Percentiles rank a stretch among this genome's conserved stretches.
Evolutionary conservation across 2,797 vertebrate species (phyloP).

Genomic region (Neostethus bicornis): DNA sequence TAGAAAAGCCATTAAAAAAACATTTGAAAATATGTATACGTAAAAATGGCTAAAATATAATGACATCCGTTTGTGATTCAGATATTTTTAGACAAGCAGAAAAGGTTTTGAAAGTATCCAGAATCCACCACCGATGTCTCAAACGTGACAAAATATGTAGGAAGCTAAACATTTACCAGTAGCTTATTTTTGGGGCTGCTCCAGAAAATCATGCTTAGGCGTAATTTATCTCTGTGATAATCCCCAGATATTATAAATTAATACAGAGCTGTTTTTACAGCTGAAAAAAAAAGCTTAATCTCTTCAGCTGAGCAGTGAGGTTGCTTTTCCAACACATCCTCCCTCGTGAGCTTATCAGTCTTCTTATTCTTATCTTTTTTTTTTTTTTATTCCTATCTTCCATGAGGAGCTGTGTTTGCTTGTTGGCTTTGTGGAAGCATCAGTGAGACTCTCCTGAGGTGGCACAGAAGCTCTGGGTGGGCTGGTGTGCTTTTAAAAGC

Average conservation of each 20-base stretch:
- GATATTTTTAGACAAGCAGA: too few relatives aligned
- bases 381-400: constrained; percentile 23
- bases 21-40: too few relatives aligned
- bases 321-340: constrained; percentile 2
- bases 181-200: too few relatives aligned
- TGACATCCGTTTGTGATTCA: too few relatives aligned
- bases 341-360: background rate
- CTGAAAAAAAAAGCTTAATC: constrained; percentile 13
- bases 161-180: too few relatives aligned
- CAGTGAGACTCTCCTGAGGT: constrained; percentile 37
- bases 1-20: too few relatives aligned
- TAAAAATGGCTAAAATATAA: too few relatives aligned
- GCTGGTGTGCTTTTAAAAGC: constrained; percentile 73
- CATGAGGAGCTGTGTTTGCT: constrained; percentile 15
- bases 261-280: constrained; percentile 21
- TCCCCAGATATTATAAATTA: constrained; percentile 29
- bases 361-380: constrained; percentile 6
- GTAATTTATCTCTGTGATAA: constrained; percentile 11
- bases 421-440: constrained; percentile 30
- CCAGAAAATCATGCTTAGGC: background rate
- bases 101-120: too few relatives aligned
- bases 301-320: constrained; percentile 7
- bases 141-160: too few relatives aligned
- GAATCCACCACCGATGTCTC: too few relatives aligned
- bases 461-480: constrained; percentile 37